Base-by-base conservation (phyloP, 2,113 vertebrate genomes). In the Urocitellus parryii region DNA sequence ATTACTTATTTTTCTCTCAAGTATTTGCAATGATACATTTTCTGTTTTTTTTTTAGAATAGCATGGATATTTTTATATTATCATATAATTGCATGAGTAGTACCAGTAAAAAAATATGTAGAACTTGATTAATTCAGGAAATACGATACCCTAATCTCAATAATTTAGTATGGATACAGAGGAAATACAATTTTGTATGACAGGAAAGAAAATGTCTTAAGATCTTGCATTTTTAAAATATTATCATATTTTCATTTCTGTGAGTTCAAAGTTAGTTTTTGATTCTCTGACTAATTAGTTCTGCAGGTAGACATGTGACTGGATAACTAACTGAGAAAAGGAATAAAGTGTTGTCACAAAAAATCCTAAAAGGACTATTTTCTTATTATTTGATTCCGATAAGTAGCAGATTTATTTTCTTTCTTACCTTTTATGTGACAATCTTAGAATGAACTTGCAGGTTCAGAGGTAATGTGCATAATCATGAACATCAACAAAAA, bases 21-120 rank as follows among this genome's bases (percentile, higher is more conserved):
- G 63, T 72, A 17, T 94, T 94, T 93, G 17, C 37, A 91, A 51
- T 53, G 65, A 83, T 87, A 32, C 12, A 79, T 18, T 80, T 72
- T 51, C 22, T 13, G 51, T 92, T 83, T 91, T 17, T 76, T 76
- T 91, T 17, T 72, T 88, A 90, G 29, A 92, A 90, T 58, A 56
- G 11, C 8, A 77, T 22, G n/a, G 77, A 29, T 0, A 7, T 25
- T 85, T 88, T 81, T 79, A 72, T 77, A 39, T 61, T 70, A 88
- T 39, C 34, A 95, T 34, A n/a, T 7, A 79, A 3, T 86, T 78
- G 7, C 14, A 25, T 79, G 37, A 65, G 34, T 65, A 72, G 63
- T 84, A 32, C 5, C 34, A 70, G 37, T 58, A 92, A 93, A 90
- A 90, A 2, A 90, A 88, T 32, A 70, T 22, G 8, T 20, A 25